Percentiles rank a stretch among this genome's conserved stretches.
Evolutionary conservation across 2,888 invertebrate species (phyloP).

Genomic region (Melanchra persicariae): DNA sequence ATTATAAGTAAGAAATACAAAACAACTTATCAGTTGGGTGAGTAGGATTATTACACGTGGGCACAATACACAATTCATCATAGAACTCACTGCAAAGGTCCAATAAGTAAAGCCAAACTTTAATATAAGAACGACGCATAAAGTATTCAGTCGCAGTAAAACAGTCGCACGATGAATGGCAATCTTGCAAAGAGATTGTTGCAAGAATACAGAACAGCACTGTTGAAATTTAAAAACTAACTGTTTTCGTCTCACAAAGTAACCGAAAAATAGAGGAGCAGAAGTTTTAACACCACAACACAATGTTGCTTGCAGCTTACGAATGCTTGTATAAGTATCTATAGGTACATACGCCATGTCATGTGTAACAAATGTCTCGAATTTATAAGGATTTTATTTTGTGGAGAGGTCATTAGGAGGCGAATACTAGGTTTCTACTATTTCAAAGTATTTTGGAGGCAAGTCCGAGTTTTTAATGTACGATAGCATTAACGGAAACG

Average conservation of each 20-base stretch:
- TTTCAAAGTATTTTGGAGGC: not conserved
- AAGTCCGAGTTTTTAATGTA: not conserved
- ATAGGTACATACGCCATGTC: no score
- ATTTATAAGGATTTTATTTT: not conserved
- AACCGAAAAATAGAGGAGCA: slow-evolving; percentile 39
- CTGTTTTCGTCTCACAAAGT: slow-evolving; percentile 70
- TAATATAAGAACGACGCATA: slow-evolving; percentile 44
- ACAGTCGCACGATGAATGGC: slow-evolving; percentile 63
- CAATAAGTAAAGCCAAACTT: slow-evolving; percentile 19
- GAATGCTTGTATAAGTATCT: not conserved
- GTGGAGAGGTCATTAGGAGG: not conserved
- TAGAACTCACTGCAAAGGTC: slow-evolving; percentile 6
- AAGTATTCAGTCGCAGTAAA: slow-evolving; percentile 56
- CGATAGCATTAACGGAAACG: no score
- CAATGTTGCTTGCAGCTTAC: slow-evolving; percentile 18
- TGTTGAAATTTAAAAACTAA: slow-evolving; percentile 74
- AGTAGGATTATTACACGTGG: no score
- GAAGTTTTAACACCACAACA: slow-evolving; percentile 49
- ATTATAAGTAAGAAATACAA: no score
- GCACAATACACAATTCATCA: slow-evolving; percentile 12
- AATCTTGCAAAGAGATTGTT: slow-evolving; percentile 70
- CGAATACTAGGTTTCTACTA: no score
- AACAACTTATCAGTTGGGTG: not conserved
- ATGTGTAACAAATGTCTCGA: not conserved
- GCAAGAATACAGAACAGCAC: slow-evolving; percentile 69